Conservation (phyloP, 2,888 invertebrate species). For the Latheticus oryzae region DNA sequence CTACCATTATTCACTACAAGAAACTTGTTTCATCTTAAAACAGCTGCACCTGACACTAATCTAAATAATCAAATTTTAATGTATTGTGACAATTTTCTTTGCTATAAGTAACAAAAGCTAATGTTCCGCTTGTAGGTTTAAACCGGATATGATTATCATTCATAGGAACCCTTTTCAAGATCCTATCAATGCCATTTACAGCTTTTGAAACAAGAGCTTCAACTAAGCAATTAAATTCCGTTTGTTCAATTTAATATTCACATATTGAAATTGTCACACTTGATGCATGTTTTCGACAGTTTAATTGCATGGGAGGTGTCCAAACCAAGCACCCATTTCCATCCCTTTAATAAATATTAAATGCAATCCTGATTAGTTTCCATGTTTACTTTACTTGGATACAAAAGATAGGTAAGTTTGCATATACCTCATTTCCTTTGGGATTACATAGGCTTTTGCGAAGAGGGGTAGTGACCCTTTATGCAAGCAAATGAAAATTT, state of each 20-base stretch:
- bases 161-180: conserved; percentile 23
- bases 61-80: no score
- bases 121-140: no score
- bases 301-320: conserved; percentile 24
- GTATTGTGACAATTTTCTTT: no score
- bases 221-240: conserved; percentile 28
- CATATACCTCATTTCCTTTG: conserved; percentile 21
- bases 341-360: conserved; percentile 37
- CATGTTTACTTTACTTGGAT: conserved; percentile 28
- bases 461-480: conserved; percentile 14
- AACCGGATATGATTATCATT: conserved; percentile 36
- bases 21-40: conserved; percentile 15
- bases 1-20: conserved; percentile 28
- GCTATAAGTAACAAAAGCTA: no score
- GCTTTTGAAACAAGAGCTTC: conserved; percentile 19
- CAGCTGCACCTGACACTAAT: conserved; percentile 24
- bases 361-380: conserved; percentile 31
- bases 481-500: conserved; percentile 23
- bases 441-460: conserved; percentile 10
- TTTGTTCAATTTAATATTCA: conserved; percentile 23
- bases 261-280: conserved; percentile 32
- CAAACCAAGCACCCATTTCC: conserved; percentile 8
- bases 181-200: conserved; percentile 39
- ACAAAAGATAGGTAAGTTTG: conserved; percentile 37
- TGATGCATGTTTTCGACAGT: conserved; percentile 22